These are phyloP conservation scores for Sarcophilus harrisii DNA, from an alignment of 2,797 vertebrate genomes.

Conservation along the genomic window DNA sequence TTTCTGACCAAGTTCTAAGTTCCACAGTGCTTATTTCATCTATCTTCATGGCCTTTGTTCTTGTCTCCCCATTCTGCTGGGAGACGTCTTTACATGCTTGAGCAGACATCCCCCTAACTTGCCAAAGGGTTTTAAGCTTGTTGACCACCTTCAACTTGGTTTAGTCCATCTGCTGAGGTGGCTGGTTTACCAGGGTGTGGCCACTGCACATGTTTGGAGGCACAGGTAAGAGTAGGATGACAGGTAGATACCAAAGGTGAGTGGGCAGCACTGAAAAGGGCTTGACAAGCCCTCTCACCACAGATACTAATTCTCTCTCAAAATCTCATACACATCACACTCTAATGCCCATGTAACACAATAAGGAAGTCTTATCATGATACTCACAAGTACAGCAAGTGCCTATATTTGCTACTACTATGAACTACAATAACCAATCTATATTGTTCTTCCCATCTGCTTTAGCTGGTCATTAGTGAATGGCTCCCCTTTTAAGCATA, in stretches of 20 bases:
- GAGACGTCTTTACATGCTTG: background rate
- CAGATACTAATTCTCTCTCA: background rate
- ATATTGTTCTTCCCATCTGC: background rate
- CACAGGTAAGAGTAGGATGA: background rate
- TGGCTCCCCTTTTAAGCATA: background rate
- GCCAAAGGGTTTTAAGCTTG: background rate
- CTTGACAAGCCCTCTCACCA: background rate
- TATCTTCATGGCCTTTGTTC: background rate
- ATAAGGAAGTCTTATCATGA: background rate
- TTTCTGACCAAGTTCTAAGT: background rate
- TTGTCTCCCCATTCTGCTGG: background rate
- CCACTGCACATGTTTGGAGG: background rate
- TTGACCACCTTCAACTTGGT: background rate
- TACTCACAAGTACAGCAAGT: background rate
- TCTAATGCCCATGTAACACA: background rate
- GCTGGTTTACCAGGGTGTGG: background rate
- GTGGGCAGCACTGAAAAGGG: background rate
- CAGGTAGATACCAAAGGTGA: background rate
- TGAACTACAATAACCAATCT: background rate
- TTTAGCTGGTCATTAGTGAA: background rate
- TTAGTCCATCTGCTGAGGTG: background rate
- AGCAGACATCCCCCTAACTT: background rate
- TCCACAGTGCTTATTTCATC: background rate
- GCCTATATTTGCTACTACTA: background rate
- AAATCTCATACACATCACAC: background rate